Conservation (phyloP, 2,113 vertebrate genomes). For the Aphyosemion australe region DNA sequence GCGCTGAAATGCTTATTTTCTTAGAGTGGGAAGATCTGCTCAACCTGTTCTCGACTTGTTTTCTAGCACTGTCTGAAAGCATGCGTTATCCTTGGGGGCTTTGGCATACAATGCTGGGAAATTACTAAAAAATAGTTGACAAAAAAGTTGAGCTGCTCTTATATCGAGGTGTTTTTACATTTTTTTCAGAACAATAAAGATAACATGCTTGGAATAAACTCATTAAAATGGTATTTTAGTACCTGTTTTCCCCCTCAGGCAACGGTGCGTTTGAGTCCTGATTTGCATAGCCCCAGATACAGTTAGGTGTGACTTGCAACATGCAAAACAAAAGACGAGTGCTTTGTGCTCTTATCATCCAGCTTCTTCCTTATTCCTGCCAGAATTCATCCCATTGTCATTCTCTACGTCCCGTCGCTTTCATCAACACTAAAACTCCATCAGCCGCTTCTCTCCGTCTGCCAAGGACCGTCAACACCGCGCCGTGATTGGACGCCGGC, state of each 20-base stretch:
- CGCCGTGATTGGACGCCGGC: conserved; percentile 41
- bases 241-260: conserved; percentile 4
- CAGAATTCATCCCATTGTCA: conserved; percentile 3
- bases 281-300: conserved; percentile 37
- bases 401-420: conserved; percentile 22
- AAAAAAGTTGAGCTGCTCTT: background rate
- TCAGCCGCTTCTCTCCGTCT: conserved; percentile 9
- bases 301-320: conserved; percentile 10
- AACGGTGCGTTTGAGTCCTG: conserved; percentile 5
- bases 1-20: conserved; percentile 9
- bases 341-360: conserved; percentile 10
- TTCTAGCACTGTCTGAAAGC: conserved; percentile 3
- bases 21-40: background rate
- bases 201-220: background rate
- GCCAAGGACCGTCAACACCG: background rate
- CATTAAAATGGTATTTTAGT: background rate
- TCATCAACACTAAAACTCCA: conserved; percentile 16
- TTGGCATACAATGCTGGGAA: background rate
- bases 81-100: background rate
- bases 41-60: conserved; percentile 1
- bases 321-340: conserved; percentile 43
- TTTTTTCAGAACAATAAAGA: background rate
- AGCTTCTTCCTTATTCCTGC: background rate
- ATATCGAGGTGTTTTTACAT: background rate
- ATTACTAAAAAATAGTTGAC: background rate